These are phyloP conservation scores for Creontiades dilutus DNA, from an alignment of 2,888 invertebrate genomes.

Conservation along the genomic window DNA sequence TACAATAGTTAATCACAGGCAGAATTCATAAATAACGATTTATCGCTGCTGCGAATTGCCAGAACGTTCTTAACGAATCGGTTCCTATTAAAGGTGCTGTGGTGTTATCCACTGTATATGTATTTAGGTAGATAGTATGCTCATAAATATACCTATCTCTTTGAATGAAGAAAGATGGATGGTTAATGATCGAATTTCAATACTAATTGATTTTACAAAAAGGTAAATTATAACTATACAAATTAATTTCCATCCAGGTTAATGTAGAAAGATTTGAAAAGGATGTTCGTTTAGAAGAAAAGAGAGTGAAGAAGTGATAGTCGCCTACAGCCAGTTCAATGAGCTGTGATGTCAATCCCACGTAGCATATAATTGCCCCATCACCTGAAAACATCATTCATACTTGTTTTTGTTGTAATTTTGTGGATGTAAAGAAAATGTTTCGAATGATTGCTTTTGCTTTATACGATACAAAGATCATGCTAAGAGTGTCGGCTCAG, in stretches of 20 bases:
- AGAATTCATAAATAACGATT: not conserved
- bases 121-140: not conserved
- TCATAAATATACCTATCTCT: not conserved
- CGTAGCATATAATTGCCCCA: slow-evolving; percentile 63
- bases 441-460: slow-evolving; percentile 5
- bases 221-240: not conserved
- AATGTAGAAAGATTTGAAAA: slow-evolving; percentile 12
- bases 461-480: slow-evolving; percentile 15
- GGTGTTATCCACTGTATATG: not conserved
- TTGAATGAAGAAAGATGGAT: not conserved
- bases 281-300: slow-evolving; percentile 15
- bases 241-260: not conserved
- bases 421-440: slow-evolving; percentile 38
- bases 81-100: not conserved
- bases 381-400: slow-evolving; percentile 66
- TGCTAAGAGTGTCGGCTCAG: slow-evolving; percentile 1
- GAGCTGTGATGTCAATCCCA: slow-evolving; percentile 64
- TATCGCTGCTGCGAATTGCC: not conserved
- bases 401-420: slow-evolving; percentile 66
- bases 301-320: slow-evolving; percentile 50
- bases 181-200: not conserved
- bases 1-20: slow-evolving; percentile 32
- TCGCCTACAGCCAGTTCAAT: slow-evolving; percentile 66
- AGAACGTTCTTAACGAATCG: not conserved
- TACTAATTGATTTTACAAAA: not conserved